Evolutionary conservation across 1,140 invertebrate genomes (phyloP), one percentile per base, ranked within the genome.

Genomic region (Papilio glaucus): DNA sequence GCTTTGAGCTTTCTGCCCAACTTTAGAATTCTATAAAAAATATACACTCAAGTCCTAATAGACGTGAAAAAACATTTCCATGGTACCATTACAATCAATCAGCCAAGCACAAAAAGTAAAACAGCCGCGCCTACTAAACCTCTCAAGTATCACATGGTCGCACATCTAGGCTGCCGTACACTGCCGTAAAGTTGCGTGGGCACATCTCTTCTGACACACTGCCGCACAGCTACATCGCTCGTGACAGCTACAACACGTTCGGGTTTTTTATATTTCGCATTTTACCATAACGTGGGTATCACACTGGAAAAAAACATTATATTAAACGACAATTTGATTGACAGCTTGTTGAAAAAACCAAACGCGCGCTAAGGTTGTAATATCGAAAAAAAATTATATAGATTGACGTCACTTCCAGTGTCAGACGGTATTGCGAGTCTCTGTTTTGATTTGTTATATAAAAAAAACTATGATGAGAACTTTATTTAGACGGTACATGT

Each of bases 311-410:
- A 60, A 29, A 38, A 39, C 7, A 38, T 21, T 39, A 7, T 41
- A 39, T 41, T 5, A 39, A 1, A 10, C 29, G 15, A 41, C 33
- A 39, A 13, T 65, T 18, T 65, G 62, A 65, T 65, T 65, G 62
- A 18, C 62, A 24, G 62, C 29, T n/a, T 65, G 62, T 10, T 65
- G 62, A 65, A 65, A 65, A 39, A 65, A 65, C 1, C 62, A 45
- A 7, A 15, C 49, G 15, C 21, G 49, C 49, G 3, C 21, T 12
- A 21, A 57, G 9, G 24, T 57, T 26, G 18, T 13, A 9, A 57
- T 57, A 21, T 57, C 8, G 49, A 53, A 57, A 57, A 33, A 57
- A 57, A 13, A 26, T 13, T 45, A 45, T 13, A 9, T 13, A 53
- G 21, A 24, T 53, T 53, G 24, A 53, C 49, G 49, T 37, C 37